A percentile compares a stretch with the other conserved stretches of the same genome.
These are phyloP conservation scores for Tipula confusa DNA, from an alignment of 2,888 invertebrate genomes.

Conservation along the genomic window DNA sequence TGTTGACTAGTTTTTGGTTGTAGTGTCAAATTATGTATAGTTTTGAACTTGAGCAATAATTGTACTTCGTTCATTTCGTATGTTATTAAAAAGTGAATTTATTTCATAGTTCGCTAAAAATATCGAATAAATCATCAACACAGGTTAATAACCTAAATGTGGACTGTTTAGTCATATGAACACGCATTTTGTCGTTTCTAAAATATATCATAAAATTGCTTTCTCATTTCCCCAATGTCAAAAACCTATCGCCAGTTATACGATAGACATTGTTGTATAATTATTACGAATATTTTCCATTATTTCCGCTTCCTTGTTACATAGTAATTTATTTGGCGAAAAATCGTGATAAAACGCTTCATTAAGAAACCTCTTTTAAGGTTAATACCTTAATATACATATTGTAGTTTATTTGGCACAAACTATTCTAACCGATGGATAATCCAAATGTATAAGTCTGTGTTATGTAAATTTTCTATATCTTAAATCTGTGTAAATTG, in stretches of 20 bases:
- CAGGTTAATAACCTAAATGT: neutral
- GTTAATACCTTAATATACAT: neutral
- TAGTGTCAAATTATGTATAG: too few species aligned
- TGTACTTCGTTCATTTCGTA: too few species aligned
- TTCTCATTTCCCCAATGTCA: neutral
- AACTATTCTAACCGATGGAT: neutral
- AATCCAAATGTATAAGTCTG: too few species aligned
- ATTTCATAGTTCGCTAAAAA: neutral
- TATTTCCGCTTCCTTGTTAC: neutral
- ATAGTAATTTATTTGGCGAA: neutral
- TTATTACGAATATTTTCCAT: neutral
- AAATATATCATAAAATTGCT: neutral
- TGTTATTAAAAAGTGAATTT: neutral
- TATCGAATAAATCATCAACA: neutral
- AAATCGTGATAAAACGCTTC: neutral
- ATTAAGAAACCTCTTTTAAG: neutral
- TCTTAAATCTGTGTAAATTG: too few species aligned
- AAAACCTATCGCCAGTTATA: neutral
- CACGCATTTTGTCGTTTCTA: neutral
- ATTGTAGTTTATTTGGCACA: neutral
- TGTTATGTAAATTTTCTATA: neutral
- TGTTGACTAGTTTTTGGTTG: neutral
- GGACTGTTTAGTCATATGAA: neutral
- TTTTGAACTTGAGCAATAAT: neutral
- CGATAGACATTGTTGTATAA: too few species aligned